Evolutionary conservation across 2,888 invertebrate genomes (phyloP).

Genomic region (Eilema sororculum): DNA sequence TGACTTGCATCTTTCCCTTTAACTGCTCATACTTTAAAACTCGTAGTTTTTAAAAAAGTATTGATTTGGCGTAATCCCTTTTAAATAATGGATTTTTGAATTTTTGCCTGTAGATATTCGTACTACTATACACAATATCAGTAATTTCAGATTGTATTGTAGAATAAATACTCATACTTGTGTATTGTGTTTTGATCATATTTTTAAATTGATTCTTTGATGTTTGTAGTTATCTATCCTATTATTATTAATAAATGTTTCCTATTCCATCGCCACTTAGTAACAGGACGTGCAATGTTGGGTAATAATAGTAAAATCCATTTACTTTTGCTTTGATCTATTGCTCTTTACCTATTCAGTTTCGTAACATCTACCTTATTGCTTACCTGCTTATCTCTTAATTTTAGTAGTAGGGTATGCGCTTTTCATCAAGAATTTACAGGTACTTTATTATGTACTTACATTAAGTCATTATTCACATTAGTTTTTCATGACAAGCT

Average conservation of each 20-base stretch:
- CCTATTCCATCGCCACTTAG: conserved; percentile 66
- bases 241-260: conserved; percentile 34
- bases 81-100: too few relatives aligned
- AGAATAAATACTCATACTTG: too few relatives aligned
- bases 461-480: background rate
- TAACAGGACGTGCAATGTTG: conserved; percentile 77
- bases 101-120: too few relatives aligned
- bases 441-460: background rate
- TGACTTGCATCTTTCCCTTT: too few relatives aligned
- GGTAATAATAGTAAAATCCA: conserved; percentile 61
- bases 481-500: background rate
- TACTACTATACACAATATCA: too few relatives aligned
- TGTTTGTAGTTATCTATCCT: conserved; percentile 19
- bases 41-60: too few relatives aligned
- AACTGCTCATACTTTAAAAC: too few relatives aligned
- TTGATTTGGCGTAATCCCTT: too few relatives aligned
- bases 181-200: background rate
- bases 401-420: background rate
- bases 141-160: too few relatives aligned
- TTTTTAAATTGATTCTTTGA: background rate
- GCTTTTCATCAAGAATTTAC: background rate
- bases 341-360: conserved; percentile 6
- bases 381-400: conserved; percentile 1
- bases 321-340: conserved; percentile 28
- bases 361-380: background rate